Conservation (phyloP, 2,888 invertebrate genomes). For the Villa cingulata region DNA sequence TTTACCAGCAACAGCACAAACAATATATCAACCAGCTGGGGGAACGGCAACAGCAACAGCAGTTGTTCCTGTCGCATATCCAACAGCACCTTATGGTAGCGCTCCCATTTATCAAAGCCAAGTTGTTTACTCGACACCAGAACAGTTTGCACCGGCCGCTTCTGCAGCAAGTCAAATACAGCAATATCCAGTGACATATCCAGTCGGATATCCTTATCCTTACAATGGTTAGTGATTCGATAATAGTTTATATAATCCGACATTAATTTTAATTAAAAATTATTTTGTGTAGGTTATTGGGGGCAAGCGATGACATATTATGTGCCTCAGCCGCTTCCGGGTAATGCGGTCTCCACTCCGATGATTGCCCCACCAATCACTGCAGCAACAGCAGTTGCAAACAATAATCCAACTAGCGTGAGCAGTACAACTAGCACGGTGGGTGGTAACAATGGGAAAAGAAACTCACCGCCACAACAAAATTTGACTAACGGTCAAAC, state of each 20-base stretch:
- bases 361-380: conserved; percentile 24
- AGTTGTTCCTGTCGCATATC: conserved; percentile 33
- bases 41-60: conserved; percentile 23
- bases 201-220: conserved; percentile 34
- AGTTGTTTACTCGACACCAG: conserved; percentile 34
- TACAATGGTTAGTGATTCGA: conserved; percentile 25
- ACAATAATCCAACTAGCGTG: conserved; percentile 14
- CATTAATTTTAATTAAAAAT: background rate
- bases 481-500: conserved; percentile 7
- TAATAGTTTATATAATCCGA: background rate
- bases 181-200: conserved; percentile 35
- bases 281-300: conserved; percentile 24
- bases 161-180: conserved; percentile 27
- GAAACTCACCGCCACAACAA: conserved; percentile 23
- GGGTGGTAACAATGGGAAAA: conserved; percentile 24
- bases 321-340: conserved; percentile 30
- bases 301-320: conserved; percentile 35
- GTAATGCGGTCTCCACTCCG: conserved; percentile 25
- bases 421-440: background rate
- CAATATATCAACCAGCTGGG: conserved; percentile 27
- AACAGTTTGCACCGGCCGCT: conserved; percentile 26
- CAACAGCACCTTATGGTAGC: conserved; percentile 29
- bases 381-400: conserved; percentile 15
- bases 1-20: conserved; percentile 27
- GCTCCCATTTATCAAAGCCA: conserved; percentile 34